These are phyloP conservation scores for Sphenodon punctatus DNA, from an alignment of 2,797 vertebrate genomes.

Conservation along the genomic window DNA sequence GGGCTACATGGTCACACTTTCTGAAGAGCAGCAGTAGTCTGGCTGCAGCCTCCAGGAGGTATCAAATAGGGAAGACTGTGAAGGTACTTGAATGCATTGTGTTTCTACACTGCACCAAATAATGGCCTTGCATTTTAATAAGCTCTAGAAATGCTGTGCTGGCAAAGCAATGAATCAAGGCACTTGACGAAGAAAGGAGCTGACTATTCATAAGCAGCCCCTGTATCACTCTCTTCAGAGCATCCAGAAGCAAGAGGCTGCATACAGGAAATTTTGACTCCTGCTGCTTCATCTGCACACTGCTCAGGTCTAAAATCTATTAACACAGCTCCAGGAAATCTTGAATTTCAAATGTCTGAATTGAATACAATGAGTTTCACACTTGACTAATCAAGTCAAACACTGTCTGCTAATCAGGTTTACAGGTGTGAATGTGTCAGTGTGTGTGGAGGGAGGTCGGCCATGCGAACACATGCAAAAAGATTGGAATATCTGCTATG, in stretches of 20 bases:
- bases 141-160: conserved; percentile 5
- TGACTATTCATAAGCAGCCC: not conserved
- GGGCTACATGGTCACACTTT: not conserved
- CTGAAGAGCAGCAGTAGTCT: not conserved
- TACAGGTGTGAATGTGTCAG: conserved; percentile 24
- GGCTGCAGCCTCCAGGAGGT: not conserved
- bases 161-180: not conserved
- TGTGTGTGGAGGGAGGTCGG: conserved; percentile 10
- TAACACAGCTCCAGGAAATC: conserved; percentile 40
- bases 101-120: not conserved
- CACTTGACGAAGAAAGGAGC: not conserved
- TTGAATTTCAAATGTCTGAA: conserved; percentile 33
- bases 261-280: not conserved
- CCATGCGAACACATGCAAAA: conserved; percentile 28
- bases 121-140: not conserved
- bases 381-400: conserved; percentile 53
- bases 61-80: not conserved
- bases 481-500: conserved; percentile 32
- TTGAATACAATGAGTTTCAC: conserved; percentile 38
- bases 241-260: not conserved
- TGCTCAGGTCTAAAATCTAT: conserved; percentile 23
- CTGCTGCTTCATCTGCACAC: conserved; percentile 15
- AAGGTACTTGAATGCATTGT: not conserved
- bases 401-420: conserved; percentile 51
- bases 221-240: not conserved